These are phyloP conservation scores for Podarcis muralis DNA, from an alignment of 2,113 vertebrate species.

Conservation along the genomic window DNA sequence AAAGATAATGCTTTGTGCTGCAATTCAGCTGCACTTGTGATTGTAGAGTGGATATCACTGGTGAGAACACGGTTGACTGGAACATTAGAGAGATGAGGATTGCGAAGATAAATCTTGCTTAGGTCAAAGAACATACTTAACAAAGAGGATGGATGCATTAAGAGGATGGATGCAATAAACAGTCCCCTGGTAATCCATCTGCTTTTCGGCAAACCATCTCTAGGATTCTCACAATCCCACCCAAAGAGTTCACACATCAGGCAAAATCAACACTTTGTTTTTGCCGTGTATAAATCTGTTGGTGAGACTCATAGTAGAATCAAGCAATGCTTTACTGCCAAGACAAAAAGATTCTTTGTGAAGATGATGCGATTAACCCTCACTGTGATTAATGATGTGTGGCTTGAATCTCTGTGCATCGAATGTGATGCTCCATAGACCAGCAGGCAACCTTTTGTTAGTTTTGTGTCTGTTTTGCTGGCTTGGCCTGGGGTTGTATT, in stretches of 20 bases:
- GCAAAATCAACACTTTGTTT: conserved; percentile 31
- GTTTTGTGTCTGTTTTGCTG: neutral
- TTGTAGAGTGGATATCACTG: neutral
- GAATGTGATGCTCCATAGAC: neutral
- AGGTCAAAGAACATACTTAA: conserved; percentile 33
- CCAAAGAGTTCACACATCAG: conserved; percentile 21
- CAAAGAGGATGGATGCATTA: conserved; percentile 16
- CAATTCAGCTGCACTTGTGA: neutral
- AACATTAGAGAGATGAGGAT: neutral
- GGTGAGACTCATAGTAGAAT: neutral
- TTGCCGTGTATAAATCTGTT: conserved; percentile 4
- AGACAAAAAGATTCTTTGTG: conserved; percentile 7
- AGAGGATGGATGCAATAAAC: conserved; percentile 24
- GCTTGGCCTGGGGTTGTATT: conserved; percentile 20
- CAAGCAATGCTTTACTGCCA: neutral
- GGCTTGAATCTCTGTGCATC: conserved; percentile 9
- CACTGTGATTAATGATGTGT: neutral
- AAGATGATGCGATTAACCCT: neutral
- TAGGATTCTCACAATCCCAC: conserved; percentile 22
- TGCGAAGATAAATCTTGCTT: conserved; percentile 9
- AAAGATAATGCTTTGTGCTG: neutral
- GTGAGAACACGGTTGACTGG: neutral
- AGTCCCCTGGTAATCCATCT: neutral
- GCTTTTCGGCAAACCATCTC: conserved; percentile 6
- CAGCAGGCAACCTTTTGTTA: neutral